Evolutionary conservation across 2,888 invertebrate genomes (phyloP).

Genomic region (Ectemnius continuus): DNA sequence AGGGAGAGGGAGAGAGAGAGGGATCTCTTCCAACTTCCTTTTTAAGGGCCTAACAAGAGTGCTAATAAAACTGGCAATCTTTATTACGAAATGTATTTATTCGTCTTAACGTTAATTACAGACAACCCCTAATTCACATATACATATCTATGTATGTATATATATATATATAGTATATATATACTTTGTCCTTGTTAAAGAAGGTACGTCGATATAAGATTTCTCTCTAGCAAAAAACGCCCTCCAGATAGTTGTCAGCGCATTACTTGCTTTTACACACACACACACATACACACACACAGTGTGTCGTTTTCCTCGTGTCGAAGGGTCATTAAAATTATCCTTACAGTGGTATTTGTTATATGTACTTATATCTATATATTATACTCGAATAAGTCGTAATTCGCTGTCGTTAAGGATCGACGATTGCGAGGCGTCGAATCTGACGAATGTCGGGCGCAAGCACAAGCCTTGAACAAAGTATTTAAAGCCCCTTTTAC

Average conservation of each 20-base stretch:
- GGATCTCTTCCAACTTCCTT: too few relatives aligned
- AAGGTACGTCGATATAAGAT: conserved; percentile 55
- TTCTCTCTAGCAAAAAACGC: conserved; percentile 21
- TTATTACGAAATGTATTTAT: conserved; percentile 69
- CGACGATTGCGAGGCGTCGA: conserved; percentile 26
- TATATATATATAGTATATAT: not conserved
- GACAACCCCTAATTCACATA: conserved; percentile 52
- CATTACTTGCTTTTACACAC: too few relatives aligned
- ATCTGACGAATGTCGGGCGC: conserved; percentile 30
- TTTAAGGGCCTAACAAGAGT: too few relatives aligned
- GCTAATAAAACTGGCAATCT: too few relatives aligned
- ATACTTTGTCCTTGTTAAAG: conserved; percentile 23
- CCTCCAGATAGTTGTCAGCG: too few relatives aligned
- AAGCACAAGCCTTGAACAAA: conserved; percentile 26
- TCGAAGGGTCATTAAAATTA: conserved; percentile 32
- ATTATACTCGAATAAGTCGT: conserved; percentile 11
- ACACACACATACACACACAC: too few relatives aligned
- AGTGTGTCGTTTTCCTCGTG: not conserved
- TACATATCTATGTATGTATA: conserved; percentile 16
- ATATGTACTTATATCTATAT: too few relatives aligned
- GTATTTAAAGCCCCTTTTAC: conserved; percentile 10
- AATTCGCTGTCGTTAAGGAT: conserved; percentile 16
- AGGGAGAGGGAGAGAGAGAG: not conserved
- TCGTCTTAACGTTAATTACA: conserved; percentile 64
- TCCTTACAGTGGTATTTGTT: too few relatives aligned